Percentiles rank a stretch among this genome's conserved stretches.
Conservation (phyloP, 2,113 vertebrate genomes). For the Odocoileus virginianus region DNA sequence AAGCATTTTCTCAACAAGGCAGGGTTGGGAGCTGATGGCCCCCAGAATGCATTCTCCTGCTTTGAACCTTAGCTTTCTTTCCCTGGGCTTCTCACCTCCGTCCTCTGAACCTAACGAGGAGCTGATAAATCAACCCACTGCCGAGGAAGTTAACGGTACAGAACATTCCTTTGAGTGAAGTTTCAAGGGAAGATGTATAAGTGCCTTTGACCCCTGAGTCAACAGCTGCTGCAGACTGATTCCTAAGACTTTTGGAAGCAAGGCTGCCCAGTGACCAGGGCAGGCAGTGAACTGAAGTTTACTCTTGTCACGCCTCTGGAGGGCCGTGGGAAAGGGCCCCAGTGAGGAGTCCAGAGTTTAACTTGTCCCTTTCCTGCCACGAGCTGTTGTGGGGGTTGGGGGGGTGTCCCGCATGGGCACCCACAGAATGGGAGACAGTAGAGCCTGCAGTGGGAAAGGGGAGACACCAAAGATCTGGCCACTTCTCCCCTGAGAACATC, state of each 20-base stretch:
- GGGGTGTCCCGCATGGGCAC: neutral
- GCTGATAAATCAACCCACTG: neutral
- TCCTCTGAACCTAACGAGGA: neutral
- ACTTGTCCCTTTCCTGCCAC: neutral
- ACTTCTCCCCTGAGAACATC: neutral
- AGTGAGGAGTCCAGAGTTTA: neutral
- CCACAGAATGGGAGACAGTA: neutral
- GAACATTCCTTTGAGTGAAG: neutral
- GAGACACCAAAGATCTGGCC: neutral
- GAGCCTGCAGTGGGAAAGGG: neutral
- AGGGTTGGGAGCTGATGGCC: rapidly evolving
- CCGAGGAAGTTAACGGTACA: neutral
- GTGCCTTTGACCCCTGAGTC: constrained; percentile 47
- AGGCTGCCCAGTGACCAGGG: constrained; percentile 41
- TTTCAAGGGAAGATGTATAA: constrained; percentile 8
- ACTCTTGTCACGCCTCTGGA: neutral
- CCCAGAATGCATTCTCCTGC: rapidly evolving
- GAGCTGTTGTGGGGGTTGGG: neutral
- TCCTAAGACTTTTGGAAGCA: constrained; percentile 17
- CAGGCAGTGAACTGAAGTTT: neutral
- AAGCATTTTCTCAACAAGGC: neutral
- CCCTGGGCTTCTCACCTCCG: neutral
- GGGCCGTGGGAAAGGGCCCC: neutral
- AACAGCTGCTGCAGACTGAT: constrained; percentile 23
- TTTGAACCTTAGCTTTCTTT: neutral